Base-by-base conservation (phyloP, 1,140 invertebrate genomes). In the Pseudomyrmex concolor region DNA sequence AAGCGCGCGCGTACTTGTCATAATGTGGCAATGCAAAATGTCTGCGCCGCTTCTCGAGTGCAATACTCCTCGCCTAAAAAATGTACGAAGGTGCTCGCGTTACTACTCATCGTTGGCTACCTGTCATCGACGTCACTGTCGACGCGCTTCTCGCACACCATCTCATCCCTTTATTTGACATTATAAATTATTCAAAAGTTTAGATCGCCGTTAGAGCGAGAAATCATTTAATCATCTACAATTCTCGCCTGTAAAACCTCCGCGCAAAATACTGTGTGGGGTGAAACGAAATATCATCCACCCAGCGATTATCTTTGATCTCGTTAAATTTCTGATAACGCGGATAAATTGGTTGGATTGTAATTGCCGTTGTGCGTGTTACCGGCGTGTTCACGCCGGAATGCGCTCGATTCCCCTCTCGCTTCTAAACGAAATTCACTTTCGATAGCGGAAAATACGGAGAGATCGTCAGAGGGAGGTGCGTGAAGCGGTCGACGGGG, bases 351-450 rank as follows among this genome's bases (percentile, higher is more conserved):
- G 89, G 91, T 86, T 74, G 87, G 91, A 92, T 93, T 93, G 92
- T 94, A 94, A 94, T 94, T 94, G 94, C 93, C 90, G 85, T 93
- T 94, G 93, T 94, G 93, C 93, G 93, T 94, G 93, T 93, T 86
- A 73, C 74, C 67, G 80, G 54, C 34, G 34, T 71, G 54, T 60
- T 78, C 59, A 51, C 62, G 48, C 51, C 60, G 59, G 82, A 86
- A 88, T 74, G 86, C 84, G 72, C 83, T n/a, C 15, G 60, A 43
- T 72, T 19, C 25, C 67, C 57, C 54, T 60, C 57, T 43, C 25
- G 22, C 57, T 34, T 13, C 59, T 25, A 59, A 45, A 54, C 67
- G 59, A 77, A 87, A 86, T 90, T 86, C 86, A 88, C 85, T 83
- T 78, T 73, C 59, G 48, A 63, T 50, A 15, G 43, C 57, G 45